Evolutionary conservation across 1,140 invertebrate species (phyloP), one percentile per base, ranked within the genome.

Genomic region (Notospermus geniculatus): DNA sequence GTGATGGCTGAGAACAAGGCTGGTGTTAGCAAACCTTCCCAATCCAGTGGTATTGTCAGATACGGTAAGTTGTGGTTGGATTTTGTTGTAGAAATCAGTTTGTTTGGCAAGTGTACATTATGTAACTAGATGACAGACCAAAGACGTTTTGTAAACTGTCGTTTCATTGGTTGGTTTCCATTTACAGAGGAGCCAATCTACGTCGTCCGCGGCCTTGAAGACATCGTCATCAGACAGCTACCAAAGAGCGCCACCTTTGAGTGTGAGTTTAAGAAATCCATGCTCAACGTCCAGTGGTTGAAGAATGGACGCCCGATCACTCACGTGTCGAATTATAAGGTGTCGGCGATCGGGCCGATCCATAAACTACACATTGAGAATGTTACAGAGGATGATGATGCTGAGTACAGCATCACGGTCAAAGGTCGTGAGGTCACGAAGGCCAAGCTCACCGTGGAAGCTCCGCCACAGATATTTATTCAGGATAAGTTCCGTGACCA

Each of bases 1-100:
- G 93, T 97, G 0, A 88, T 92, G 2, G 95, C 93, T 23, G 82
- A 93, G 17, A 97, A 96, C 80, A 91, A 91, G 39, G 95, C 93
- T 19, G 94, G 92, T 1, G 92, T 94, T 80, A 92, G 94, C 39
- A 88, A 89, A n/a, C 96, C 87, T 84, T 94, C 97, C 2, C 88
- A 88, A 45, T 80, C 93, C 66, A 30, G 93, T 92, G 0, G 89
- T 91, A 36, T 90, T 88, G 77, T 88, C 93, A 22, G 85, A 97
- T 32, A 50, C n/a, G 58, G 27, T 23, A 25, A 55, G 39, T 41
- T 41, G 27, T 60, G 30, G 50, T 17, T 55, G 28, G 28, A 4
- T 28, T n/a, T n/a, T n/a, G n/a, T n/a, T n/a, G n/a, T n/a, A n/a
- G n/a, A n/a, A n/a, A n/a, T n/a, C n/a, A n/a, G n/a, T n/a, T n/a